phyloP scores from a whole-genome alignment of 2,888 invertebrate species.

The Drosophila incognita region DNA sequence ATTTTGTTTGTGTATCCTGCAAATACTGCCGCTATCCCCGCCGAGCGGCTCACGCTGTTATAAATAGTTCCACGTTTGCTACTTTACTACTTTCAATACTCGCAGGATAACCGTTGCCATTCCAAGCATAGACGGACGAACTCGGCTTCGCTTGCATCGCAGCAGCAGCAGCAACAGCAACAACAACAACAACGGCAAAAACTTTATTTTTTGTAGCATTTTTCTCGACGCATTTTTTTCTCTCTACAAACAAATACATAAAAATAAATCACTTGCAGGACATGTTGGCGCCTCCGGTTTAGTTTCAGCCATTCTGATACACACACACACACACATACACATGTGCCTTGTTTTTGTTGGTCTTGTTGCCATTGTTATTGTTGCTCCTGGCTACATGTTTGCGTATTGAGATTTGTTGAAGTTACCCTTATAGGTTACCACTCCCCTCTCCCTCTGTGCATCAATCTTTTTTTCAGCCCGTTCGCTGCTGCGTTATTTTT shows the following conservation, averaged over 20 bases:
- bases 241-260: conserved; percentile 78
- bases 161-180: conserved; percentile 15
- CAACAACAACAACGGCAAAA: conserved; percentile 21
- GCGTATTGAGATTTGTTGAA: conserved; percentile 74
- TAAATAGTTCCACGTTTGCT: conserved; percentile 71
- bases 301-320: conserved; percentile 58
- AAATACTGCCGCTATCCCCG: conserved; percentile 12
- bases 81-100: conserved; percentile 57
- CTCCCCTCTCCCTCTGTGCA: background rate
- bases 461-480: conserved; percentile 11
- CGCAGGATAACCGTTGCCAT: conserved; percentile 28
- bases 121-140: conserved; percentile 44
- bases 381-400: conserved; percentile 59
- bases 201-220: conserved; percentile 73
- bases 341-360: conserved; percentile 29
- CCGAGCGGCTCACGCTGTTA: conserved; percentile 56
- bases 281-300: conserved; percentile 83
- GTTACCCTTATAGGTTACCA: conserved; percentile 59
- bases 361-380: conserved; percentile 45
- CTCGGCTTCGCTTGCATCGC: conserved; percentile 43
- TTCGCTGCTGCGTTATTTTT: conserved; percentile 51
- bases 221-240: conserved; percentile 55
- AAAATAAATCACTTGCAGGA: conserved; percentile 84
- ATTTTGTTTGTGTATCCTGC: conserved; percentile 22
- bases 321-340: conserved; percentile 32